Evolutionary conservation across 2,888 invertebrate genomes (phyloP), one percentile per base, ranked within the genome.

Genomic region (Clunio marinus): DNA sequence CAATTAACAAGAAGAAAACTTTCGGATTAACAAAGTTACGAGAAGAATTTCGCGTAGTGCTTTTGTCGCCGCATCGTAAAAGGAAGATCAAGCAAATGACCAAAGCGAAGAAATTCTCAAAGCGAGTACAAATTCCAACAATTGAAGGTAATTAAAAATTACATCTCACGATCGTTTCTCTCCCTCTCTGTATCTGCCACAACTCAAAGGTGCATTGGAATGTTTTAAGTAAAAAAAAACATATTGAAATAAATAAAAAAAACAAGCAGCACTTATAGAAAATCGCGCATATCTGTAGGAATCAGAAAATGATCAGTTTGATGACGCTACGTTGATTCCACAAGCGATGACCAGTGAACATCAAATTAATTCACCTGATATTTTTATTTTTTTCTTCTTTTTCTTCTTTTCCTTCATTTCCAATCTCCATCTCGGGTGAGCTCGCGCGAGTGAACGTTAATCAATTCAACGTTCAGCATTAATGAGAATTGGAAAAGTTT

Each of bases 111-210:
- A 32, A 59, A 59, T n/a, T 57, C 55, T 32, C 59, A n/a, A 59
- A 62, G 24, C 27, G 46, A 63, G 63, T 46, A 63, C n/a, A 28
- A 22, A 63, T 46, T 46, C 45, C 63, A 46, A 63, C 46, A 63
- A 60, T 63, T 63, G 63, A 63, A 63, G 63, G 63, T 63, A 63
- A 63, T 63, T 63, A 63, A 63, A 63, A 63, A 62, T 62, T 63
- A 63, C 63, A 63, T 63, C 63, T 63, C 63, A 63, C 63, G 63
- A 63, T 63, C 24, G 20, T 27, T 45, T 32, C 28, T 27, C 28
- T 46, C 45, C 25, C 37, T 37, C 60, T 46, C 62, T 24, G 22
- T 10, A 60, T 37, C 41, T 41, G n/a, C 41, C 7, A 32, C n/a
- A 15, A 10, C n/a, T 20, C 20, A 17, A 51, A 63, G 63, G 45